Conservation (phyloP, 2,888 invertebrate species). For the Frankliniella fusca region DNA sequence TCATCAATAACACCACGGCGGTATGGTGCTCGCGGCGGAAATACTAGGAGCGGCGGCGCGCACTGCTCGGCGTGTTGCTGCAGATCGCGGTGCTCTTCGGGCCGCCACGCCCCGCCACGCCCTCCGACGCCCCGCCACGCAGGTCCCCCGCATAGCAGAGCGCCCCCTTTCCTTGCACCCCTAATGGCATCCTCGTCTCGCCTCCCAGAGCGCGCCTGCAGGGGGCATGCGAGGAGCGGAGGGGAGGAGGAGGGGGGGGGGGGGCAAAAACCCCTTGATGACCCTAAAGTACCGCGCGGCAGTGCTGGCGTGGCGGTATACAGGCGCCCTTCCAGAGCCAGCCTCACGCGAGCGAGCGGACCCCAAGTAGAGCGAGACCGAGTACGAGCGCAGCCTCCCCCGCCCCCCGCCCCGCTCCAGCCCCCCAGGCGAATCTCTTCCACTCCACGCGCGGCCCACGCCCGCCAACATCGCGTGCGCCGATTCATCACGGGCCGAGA, state of each 20-base stretch:
- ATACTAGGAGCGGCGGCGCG: constrained; percentile 47
- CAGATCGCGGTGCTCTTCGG: constrained; percentile 14
- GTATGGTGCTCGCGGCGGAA: constrained; percentile 81
- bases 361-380: no score
- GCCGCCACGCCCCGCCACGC: background rate
- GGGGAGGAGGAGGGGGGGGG: background rate
- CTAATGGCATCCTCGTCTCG: background rate
- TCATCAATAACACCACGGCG: constrained; percentile 65
- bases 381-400: no score
- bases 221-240: background rate
- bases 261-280: constrained; percentile 17
- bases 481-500: no score
- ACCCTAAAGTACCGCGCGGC: constrained; percentile 17
- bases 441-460: no score
- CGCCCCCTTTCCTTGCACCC: background rate
- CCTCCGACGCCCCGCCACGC: background rate
- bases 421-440: no score
- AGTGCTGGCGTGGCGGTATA: background rate
- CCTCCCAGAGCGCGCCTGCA: no score
- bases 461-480: no score
- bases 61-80: background rate
- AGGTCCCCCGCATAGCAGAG: background rate
- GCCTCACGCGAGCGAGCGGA: background rate
- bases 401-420: no score
- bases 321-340: background rate